Evolutionary conservation across 2,888 invertebrate species (phyloP).

Genomic region (Lasioglossum malachurum): DNA sequence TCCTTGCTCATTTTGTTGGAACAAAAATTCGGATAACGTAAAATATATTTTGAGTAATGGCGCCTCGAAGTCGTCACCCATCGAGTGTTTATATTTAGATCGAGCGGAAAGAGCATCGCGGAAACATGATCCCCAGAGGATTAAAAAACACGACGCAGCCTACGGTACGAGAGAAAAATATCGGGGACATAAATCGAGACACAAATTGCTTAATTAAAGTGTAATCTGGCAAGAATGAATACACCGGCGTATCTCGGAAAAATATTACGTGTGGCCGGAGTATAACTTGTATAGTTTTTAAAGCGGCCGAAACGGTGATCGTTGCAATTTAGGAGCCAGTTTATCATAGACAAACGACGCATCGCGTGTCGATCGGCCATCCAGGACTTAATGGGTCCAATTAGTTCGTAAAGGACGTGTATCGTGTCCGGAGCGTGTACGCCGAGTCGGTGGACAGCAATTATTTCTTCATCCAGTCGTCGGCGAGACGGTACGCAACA

Average conservation of each 20-base stretch:
- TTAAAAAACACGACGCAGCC: not conserved
- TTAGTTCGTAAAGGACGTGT: conserved; percentile 52
- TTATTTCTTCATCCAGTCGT: conserved; percentile 40
- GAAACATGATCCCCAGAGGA: not conserved
- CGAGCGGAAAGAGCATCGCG: not conserved
- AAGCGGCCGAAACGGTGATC: not conserved
- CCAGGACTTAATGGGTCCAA: conserved; percentile 53
- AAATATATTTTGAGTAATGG: no score
- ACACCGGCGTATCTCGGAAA: not conserved
- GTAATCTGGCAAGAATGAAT: not conserved
- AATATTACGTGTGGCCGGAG: not conserved
- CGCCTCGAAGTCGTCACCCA: no score
- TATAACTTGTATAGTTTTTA: not conserved
- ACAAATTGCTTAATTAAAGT: not conserved
- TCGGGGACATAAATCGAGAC: not conserved
- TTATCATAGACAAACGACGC: conserved; percentile 1
- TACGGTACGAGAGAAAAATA: not conserved
- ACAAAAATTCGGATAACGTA: no score
- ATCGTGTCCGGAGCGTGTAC: conserved; percentile 21
- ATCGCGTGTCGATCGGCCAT: conserved; percentile 33
- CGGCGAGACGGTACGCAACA: not conserved
- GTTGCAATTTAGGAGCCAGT: not conserved
- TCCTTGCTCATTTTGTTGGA: no score
- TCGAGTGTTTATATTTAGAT: no score
- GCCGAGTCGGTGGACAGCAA: conserved; percentile 15